These are phyloP conservation scores for Bombylius major DNA, from an alignment of 2,888 invertebrate species.

Conservation along the genomic window DNA sequence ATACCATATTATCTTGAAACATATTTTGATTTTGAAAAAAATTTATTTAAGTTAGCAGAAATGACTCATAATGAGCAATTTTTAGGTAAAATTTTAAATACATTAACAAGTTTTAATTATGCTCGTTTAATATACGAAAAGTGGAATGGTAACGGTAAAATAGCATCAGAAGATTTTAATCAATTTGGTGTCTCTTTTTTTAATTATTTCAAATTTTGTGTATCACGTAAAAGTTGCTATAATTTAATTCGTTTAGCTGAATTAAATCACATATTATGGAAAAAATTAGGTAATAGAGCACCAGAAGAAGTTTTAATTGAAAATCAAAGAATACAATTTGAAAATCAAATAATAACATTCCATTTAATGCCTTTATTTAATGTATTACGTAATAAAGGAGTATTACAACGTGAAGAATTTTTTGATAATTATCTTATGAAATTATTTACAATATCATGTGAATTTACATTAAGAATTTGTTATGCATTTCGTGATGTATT, in stretches of 20 bases:
- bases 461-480: constrained; percentile 47
- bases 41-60: constrained; percentile 30
- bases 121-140: constrained; percentile 29
- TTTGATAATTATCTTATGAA: constrained; percentile 47
- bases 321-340: constrained; percentile 35
- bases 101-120: constrained; percentile 26
- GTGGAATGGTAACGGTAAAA: constrained; percentile 16
- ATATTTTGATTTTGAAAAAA: constrained; percentile 26
- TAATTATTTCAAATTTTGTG: constrained; percentile 33
- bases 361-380: constrained; percentile 49
- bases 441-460: constrained; percentile 48
- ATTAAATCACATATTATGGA: constrained; percentile 36
- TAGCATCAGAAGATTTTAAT: constrained; percentile 13
- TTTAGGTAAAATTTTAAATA: constrained; percentile 24
- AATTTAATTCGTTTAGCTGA: constrained; percentile 34
- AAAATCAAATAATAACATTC: constrained; percentile 47
- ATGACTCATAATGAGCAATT: constrained; percentile 32
- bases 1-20: constrained; percentile 29
- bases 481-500: constrained; percentile 44
- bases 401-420: constrained; percentile 31
- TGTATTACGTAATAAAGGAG: constrained; percentile 22
- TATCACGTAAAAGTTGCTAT: constrained; percentile 25
- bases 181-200: constrained; percentile 31
- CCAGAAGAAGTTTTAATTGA: constrained; percentile 31
- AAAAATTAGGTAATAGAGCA: constrained; percentile 28